These are phyloP conservation scores for Lasioglossum baleicum DNA, from an alignment of 1,140 invertebrate genomes.

Conservation along the genomic window DNA sequence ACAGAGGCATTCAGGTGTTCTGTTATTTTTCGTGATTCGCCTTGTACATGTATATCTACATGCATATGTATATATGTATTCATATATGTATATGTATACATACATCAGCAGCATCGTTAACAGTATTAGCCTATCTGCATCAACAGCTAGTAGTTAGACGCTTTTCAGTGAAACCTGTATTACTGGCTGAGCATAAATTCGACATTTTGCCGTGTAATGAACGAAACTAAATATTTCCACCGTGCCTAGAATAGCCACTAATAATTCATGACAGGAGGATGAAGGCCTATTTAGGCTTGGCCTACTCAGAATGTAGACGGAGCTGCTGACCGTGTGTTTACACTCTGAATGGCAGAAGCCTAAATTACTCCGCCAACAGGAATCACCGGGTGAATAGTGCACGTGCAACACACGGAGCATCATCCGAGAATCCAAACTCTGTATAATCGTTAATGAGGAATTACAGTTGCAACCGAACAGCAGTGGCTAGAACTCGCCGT, in stretches of 20 bases:
- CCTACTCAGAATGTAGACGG: background rate
- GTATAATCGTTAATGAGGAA: background rate
- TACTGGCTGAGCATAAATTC: background rate
- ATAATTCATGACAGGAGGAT: background rate
- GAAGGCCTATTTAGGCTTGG: background rate
- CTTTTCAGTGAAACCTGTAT: background rate
- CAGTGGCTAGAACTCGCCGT: too few species aligned
- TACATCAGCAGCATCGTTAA: too few species aligned
- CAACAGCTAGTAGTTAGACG: background rate
- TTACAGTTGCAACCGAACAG: background rate
- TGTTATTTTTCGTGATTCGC: too few species aligned
- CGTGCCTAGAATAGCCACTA: background rate
- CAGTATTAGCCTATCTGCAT: too few species aligned
- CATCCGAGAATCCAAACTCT: background rate
- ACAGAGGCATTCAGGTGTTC: too few species aligned
- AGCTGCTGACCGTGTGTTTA: constrained; percentile 1
- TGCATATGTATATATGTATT: too few species aligned
- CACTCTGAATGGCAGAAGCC: constrained; percentile 3
- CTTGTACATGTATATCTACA: too few species aligned
- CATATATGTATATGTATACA: too few species aligned
- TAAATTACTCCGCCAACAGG: constrained; percentile 3
- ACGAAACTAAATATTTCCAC: background rate
- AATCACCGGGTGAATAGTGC: background rate
- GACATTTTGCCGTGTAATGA: background rate
- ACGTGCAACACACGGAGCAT: background rate